Conservation (phyloP, 2,888 invertebrate species). For the Lymantria monacha region DNA sequence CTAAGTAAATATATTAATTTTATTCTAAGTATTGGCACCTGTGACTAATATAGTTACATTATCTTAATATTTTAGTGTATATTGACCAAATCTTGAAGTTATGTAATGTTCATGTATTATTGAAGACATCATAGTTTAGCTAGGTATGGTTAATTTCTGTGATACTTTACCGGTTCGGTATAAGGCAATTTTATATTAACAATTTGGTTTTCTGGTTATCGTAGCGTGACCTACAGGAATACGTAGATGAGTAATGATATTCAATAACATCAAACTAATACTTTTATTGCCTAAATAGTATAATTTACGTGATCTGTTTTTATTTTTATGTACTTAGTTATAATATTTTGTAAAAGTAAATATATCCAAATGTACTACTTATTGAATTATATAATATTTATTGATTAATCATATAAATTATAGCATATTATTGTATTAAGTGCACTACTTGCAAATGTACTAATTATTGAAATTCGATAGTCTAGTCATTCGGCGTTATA, state of each 20-base stretch:
- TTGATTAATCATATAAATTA: conserved; percentile 33
- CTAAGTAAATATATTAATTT: conserved; percentile 39
- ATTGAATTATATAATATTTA: conserved; percentile 28
- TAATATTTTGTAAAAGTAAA: conserved; percentile 27
- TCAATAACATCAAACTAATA: conserved; percentile 8
- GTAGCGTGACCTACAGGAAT: conserved; percentile 17
- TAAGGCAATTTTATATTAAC: conserved; percentile 69
- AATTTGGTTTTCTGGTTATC: conserved; percentile 48
- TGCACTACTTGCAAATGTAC: conserved; percentile 23
- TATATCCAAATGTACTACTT: conserved; percentile 25
- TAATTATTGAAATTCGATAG: conserved; percentile 26
- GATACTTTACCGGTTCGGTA: conserved; percentile 80
- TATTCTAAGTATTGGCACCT: conserved; percentile 32
- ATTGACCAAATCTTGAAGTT: conserved; percentile 66
- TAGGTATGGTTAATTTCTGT: conserved; percentile 80
- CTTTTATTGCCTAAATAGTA: conserved; percentile 25
- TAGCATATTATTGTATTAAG: conserved; percentile 29
- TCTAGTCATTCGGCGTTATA: conserved; percentile 30
- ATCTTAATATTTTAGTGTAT: conserved; percentile 37
- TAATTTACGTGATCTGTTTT: conserved; percentile 24
- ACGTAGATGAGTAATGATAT: conserved; percentile 18
- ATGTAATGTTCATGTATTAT: conserved; percentile 57
- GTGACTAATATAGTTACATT: conserved; percentile 33
- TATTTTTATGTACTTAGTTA: conserved; percentile 26
- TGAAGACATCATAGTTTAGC: conserved; percentile 73